A percentile compares a stretch with the other conserved stretches of the same genome.
Conservation (phyloP, 2,888 invertebrate species). For the Scaptomyza parva region DNA sequence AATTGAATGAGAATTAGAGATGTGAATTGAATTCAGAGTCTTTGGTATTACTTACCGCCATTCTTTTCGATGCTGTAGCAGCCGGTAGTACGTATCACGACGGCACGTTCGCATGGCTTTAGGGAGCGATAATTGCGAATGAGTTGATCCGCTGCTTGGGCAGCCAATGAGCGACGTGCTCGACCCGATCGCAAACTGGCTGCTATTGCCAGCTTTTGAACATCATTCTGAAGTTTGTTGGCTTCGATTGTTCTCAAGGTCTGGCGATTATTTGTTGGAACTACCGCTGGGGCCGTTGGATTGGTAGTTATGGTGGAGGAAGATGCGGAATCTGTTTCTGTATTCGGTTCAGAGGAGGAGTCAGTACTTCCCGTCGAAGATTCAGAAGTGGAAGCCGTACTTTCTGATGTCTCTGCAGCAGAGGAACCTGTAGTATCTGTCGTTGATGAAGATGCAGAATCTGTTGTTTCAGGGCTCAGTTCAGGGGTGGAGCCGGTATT, state of each 20-base stretch:
- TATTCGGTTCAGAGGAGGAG: neutral
- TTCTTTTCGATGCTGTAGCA: slow-evolving; percentile 68
- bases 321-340: neutral
- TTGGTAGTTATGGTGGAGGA: too few species aligned
- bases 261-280: neutral
- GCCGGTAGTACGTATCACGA: slow-evolving; percentile 32
- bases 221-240: neutral
- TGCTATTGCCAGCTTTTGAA: neutral
- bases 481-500: neutral
- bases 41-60: slow-evolving; percentile 34
- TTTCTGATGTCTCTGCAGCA: neutral
- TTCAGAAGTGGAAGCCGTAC: neutral
- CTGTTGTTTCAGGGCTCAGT: neutral
- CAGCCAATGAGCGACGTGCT: slow-evolving; percentile 49
- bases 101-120: slow-evolving; percentile 38
- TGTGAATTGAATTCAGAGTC: neutral
- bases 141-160: slow-evolving; percentile 59
- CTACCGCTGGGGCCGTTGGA: neutral
- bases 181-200: slow-evolving; percentile 12
- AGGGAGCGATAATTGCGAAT: slow-evolving; percentile 67
- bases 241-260: too few species aligned
- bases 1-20: neutral
- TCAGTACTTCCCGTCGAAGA: neutral
- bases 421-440: neutral
- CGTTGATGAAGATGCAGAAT: neutral